Base-by-base conservation (phyloP, 2,888 invertebrate species). In the Criorhina ranunculi region DNA sequence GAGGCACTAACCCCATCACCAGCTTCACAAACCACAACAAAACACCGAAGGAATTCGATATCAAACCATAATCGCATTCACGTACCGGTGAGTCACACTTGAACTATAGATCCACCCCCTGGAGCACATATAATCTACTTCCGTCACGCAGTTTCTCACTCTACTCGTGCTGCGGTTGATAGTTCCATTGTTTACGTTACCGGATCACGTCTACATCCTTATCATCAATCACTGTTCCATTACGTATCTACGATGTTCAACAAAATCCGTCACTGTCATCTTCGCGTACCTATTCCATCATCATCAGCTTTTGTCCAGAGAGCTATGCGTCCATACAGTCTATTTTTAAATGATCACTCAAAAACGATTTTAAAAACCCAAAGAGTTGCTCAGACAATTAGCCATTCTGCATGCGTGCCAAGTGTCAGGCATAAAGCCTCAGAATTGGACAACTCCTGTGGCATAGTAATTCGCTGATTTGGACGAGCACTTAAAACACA, bases 351-450 rank as follows among this genome's bases (percentile, higher is more conserved):
- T 6, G 57, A 64, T 70, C 59, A 75, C 69, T 75, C 62, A 75
- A 70, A 69, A 75, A 40, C 64, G 35, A 64, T 79, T 85, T 64
- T 40, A 60, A 79, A 79, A 69, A 75, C 57, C 73, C 73, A 75
- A 73, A 72, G 64, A 72, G 59, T 17, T 51, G 33, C 31, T n/a
- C n/a, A n/a, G 9, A 19, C 15, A 37, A 81, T 85, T 69, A 64
- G 35, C 12, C 0, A 85, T 85, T 79, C 83, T 15, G 44, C 19
- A 69, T 24, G 79, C 79, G 79, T 85, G 8, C 57, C 59, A 42
- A 69, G 57, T 79, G 75, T 64, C 79, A 53, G 69, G 79, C 73
- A 62, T 79, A 69, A 78, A 83, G 83, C 67, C 66, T 67, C 72
- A 55, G 62, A 83, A 69, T 49, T 19, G 40, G 57, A 33, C 57